Base-by-base conservation (phyloP, 2,888 invertebrate species). In the Acrocera orbiculus region DNA sequence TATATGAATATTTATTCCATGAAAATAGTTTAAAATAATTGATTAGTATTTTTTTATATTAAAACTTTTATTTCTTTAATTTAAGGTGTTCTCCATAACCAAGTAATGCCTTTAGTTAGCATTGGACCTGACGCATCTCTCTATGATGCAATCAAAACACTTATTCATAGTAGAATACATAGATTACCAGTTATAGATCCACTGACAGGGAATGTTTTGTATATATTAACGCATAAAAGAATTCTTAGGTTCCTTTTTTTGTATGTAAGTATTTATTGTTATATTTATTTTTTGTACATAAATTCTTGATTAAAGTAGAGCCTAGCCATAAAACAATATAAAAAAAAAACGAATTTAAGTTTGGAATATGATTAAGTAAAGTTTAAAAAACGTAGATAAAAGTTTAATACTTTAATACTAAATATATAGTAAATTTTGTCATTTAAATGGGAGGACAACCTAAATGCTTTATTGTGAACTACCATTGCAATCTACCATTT, bases 151-250 rank as follows among this genome's bases (percentile, higher is more conserved):
- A 92, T 96, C 47, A 75, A 79, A 54, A 83, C 81, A 46, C 71
- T 98, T 47, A 85, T 93, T 48, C 77, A 79, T 51, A 89, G 89
- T 63, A 76, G 89, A 59, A 95, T 96, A 52, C 96, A 96, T 67
- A 74, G 96, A 56, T 70, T 98, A 61, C 96, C 96, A 46, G 92
- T 98, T 51, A 89, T 98, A 52, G 95, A 96, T 64, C 79, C 80
- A 31, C 73, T 78, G 39, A 90, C 90, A 24, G 93, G 93, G 54
- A 92, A 95, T 61, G 93, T 95, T 47, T 75, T 98, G 45, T 95
- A 95, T 64, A 95, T 98, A 60, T 75, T 98, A 51, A 98, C 96
- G 31, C 95, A 96, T 64, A 96, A 96, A 65, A 75, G 96, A 61
- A 92, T 98, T 59, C 73, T 98, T 48, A 76, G 93, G 61, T 98